Base-by-base conservation (phyloP, 2,113 vertebrate genomes). In the Phocoena phocoena region DNA sequence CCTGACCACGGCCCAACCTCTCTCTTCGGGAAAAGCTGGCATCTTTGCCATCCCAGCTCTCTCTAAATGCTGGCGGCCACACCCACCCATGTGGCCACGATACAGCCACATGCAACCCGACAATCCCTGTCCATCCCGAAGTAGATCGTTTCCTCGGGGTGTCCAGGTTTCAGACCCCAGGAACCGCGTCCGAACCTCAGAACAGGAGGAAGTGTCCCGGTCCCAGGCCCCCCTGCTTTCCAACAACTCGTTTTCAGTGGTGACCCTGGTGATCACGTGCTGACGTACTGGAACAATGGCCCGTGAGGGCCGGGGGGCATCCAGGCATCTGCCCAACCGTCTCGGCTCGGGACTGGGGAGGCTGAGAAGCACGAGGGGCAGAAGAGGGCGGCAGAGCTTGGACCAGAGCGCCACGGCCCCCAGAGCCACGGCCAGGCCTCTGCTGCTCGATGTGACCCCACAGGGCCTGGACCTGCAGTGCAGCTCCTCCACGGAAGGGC, bases 381-480 rank as follows among this genome's bases (percentile, higher is more conserved):
- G 58, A 15, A 20, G 41, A 20, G 9, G 23, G 58, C 14, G 28
- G 55, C 17, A 4, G 41, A 23, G 71, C 71, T 20, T 1, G 21
- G 38, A 5, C 15, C 15, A 0, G 31, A 50, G 23, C 5, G 31
- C 41, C 1, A 6, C 1, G 4, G 55, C 41, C 55, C 36, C 85
- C 7, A 10, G 71, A 41, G 31, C 31, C 23, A 18, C 8, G 7
- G n/a, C n/a, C 80, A 26, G 36, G 80, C 55, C 80, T 65, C 31
- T 0, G 1, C 2, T 0, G 15, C 10, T 26, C 83, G 8, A 18
- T 1, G 23, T 2, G 6, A 26, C 79, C 79, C 11, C 12, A 1
- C 6, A 1, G 41, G 50, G 21, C 47, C 83, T 44, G 1, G 55
- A 0, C 23, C 44, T 28, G 65, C 3, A 33, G 67, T 8, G 62